Conservation (phyloP, 2,888 invertebrate genomes). For the Acheta domesticus region DNA sequence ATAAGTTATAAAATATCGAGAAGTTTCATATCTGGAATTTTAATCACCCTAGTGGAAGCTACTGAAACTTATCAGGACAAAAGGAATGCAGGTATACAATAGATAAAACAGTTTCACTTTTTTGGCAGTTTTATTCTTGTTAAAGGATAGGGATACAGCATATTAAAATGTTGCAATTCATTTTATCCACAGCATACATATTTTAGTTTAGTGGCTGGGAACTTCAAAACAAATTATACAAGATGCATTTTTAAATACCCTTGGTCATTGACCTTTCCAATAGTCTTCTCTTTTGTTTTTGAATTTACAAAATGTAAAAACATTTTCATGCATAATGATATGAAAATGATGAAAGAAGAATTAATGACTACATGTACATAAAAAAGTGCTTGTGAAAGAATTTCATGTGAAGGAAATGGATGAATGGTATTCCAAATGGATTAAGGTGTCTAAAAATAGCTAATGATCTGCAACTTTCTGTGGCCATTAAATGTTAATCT, state of each 20-base stretch:
- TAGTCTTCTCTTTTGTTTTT: neutral
- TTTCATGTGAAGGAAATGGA: neutral
- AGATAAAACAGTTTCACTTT: neutral
- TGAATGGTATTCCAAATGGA: neutral
- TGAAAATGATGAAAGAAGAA: conserved; percentile 8
- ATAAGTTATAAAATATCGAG: no score
- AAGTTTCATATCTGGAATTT: no score
- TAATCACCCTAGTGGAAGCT: no score
- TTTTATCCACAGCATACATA: neutral
- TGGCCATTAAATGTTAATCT: neutral
- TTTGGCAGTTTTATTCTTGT: conserved; percentile 10
- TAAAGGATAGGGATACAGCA: conserved; percentile 2
- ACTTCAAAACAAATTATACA: neutral
- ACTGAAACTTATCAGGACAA: no score
- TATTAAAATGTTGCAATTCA: conserved; percentile 11
- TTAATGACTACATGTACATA: neutral
- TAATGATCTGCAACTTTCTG: neutral
- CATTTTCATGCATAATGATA: conserved; percentile 5
- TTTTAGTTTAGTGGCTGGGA: neutral
- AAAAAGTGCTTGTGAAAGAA: conserved; percentile 10
- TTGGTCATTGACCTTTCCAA: neutral
- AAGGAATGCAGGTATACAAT: neutral
- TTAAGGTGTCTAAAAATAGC: conserved; percentile 18
- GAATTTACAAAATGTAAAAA: conserved; percentile 18
- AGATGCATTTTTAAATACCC: conserved; percentile 18